A percentile compares a stretch with the other conserved stretches of the same genome.
Conservation (phyloP, 1,140 invertebrate species). For the Panagrolaimus sp. region DNA sequence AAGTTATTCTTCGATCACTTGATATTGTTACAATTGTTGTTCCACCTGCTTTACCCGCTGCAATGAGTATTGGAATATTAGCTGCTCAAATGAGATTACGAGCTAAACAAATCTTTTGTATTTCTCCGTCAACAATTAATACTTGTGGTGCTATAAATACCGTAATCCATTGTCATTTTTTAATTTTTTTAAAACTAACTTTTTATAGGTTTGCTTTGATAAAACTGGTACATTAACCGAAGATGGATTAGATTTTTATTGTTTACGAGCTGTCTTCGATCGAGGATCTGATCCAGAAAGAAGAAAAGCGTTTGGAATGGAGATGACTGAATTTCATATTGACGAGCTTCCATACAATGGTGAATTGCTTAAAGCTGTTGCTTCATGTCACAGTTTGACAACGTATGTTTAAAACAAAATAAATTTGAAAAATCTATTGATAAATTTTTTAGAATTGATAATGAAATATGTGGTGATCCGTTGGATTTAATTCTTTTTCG, state of each 20-base stretch:
- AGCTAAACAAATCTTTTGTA: conserved; percentile 77
- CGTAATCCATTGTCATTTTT: conserved; percentile 65
- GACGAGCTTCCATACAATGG: conserved; percentile 44
- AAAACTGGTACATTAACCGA: conserved; percentile 93
- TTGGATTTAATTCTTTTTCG: conserved; percentile 76
- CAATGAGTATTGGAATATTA: conserved; percentile 81
- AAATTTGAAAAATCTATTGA: too few relatives aligned
- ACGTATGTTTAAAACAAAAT: conserved; percentile 12
- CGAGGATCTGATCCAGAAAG: background rate
- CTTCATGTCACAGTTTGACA: conserved; percentile 53
- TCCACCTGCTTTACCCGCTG: conserved; percentile 71
- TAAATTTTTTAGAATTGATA: conserved; percentile 64
- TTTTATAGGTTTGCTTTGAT: conserved; percentile 68
- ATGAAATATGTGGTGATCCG: conserved; percentile 77
- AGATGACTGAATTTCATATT: conserved; percentile 39
- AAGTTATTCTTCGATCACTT: conserved; percentile 65
- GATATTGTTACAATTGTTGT: conserved; percentile 91
- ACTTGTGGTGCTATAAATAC: conserved; percentile 84
- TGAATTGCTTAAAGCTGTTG: conserved; percentile 54
- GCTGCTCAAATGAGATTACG: conserved; percentile 76
- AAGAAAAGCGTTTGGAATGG: conserved; percentile 37
- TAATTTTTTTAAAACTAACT: background rate
- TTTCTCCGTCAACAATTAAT: conserved; percentile 80
- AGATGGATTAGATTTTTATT: conserved; percentile 85
- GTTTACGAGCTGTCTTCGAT: conserved; percentile 65